Evolutionary conservation across 2,888 invertebrate genomes (phyloP).

Genomic region (Tribolium freemani): DNA sequence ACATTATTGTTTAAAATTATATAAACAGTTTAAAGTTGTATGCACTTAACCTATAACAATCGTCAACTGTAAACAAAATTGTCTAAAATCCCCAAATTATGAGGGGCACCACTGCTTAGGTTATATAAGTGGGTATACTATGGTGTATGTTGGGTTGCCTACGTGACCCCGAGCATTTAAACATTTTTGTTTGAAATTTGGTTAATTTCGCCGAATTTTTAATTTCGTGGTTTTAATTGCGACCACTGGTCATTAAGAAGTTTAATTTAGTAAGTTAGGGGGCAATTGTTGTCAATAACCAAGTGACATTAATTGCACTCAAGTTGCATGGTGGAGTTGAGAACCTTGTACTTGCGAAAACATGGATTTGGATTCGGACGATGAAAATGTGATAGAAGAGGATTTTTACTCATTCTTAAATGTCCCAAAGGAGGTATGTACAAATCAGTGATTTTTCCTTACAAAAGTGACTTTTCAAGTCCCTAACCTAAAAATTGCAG

Average conservation of each 20-base stretch:
- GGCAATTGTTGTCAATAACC: not conserved
- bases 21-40: not conserved
- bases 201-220: not conserved
- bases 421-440: conserved; percentile 82
- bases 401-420: conserved; percentile 92
- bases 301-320: not conserved
- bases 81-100: not conserved
- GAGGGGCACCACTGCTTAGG: not conserved
- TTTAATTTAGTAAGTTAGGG: not conserved
- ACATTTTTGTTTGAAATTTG: not conserved
- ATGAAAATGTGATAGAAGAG: conserved; percentile 78
- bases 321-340: not conserved
- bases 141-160: not conserved
- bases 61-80: not conserved
- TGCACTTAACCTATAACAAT: conserved; percentile 7
- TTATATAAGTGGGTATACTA: not conserved
- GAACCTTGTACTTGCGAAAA: conserved; percentile 7
- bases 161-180: not conserved
- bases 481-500: conserved; percentile 45
- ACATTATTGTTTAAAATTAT: conserved; percentile 48
- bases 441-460: not conserved
- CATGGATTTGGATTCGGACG: conserved; percentile 81
- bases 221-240: not conserved
- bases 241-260: not conserved
- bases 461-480: conserved; percentile 7